Evolutionary conservation across 2,888 invertebrate genomes (phyloP).

Genomic region (Hedya salicella): DNA sequence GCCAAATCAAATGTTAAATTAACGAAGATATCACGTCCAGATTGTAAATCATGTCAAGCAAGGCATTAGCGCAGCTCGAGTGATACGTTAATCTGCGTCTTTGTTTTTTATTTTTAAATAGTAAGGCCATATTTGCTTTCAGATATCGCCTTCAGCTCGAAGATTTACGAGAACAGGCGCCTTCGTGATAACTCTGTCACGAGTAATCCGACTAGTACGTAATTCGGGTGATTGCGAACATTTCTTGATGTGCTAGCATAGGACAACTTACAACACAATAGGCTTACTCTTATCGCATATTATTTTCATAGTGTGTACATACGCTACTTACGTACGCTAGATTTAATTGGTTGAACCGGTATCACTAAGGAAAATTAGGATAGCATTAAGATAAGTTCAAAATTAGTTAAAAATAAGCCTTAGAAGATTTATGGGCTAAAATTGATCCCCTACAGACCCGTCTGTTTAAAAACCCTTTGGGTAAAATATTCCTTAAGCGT

Average conservation of each 20-base stretch:
- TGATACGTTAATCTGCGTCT: constrained; percentile 83
- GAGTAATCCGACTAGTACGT: constrained; percentile 81
- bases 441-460: constrained; percentile 60
- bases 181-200: constrained; percentile 80
- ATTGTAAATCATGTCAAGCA: constrained; percentile 79
- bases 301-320: constrained; percentile 66
- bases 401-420: constrained; percentile 52
- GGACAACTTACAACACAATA: constrained; percentile 75
- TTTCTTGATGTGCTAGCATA: constrained; percentile 65
- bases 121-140: constrained; percentile 82
- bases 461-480: constrained; percentile 57
- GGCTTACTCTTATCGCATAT: constrained; percentile 78
- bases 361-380: constrained; percentile 49
- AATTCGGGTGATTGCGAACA: constrained; percentile 82
- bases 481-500: constrained; percentile 63
- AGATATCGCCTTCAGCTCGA: constrained; percentile 80
- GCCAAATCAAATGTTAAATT: constrained; percentile 81
- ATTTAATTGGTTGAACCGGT: constrained; percentile 55
- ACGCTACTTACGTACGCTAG: constrained; percentile 60
- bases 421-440: constrained; percentile 58
- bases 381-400: constrained; percentile 50
- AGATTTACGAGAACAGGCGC: constrained; percentile 82
- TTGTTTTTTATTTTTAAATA: constrained; percentile 84
- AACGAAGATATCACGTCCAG: constrained; percentile 69
- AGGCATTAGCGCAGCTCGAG: constrained; percentile 71